These are phyloP conservation scores for Sylvicola cinctus DNA, from an alignment of 2,888 invertebrate species.

Conservation along the genomic window DNA sequence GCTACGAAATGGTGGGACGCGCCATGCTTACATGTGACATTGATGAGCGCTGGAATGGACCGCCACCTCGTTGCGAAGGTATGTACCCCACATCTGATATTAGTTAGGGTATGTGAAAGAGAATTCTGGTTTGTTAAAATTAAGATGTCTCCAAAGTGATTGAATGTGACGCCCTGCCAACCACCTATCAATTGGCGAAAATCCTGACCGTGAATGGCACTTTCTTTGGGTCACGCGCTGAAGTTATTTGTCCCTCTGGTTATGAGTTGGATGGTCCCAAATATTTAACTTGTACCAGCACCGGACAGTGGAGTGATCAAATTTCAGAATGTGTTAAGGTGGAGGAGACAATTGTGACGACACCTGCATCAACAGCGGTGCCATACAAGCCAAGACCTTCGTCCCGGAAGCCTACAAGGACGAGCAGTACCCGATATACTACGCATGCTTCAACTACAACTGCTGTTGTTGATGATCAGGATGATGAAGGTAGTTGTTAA, in stretches of 20 bases:
- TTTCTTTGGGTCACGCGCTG: conserved; percentile 48
- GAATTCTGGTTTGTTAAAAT: neutral
- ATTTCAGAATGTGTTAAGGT: conserved; percentile 10
- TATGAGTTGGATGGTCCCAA: conserved; percentile 45
- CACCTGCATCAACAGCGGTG: conserved; percentile 9
- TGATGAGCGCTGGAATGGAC: conserved; percentile 85
- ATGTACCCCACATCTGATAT: conserved; percentile 15
- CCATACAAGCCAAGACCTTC: conserved; percentile 11
- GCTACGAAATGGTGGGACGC: conserved; percentile 69
- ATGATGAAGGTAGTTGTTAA: conserved; percentile 21
- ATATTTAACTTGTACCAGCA: conserved; percentile 45
- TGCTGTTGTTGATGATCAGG: conserved; percentile 17
- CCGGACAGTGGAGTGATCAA: conserved; percentile 60
- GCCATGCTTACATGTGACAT: conserved; percentile 73
- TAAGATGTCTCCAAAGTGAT: conserved; percentile 30
- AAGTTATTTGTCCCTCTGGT: conserved; percentile 52
- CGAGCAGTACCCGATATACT: conserved; percentile 11
- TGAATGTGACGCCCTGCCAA: conserved; percentile 47
- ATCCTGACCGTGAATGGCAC: conserved; percentile 34
- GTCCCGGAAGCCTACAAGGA: conserved; percentile 13
- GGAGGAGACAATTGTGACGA: neutral
- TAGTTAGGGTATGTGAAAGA: neutral
- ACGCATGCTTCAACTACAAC: conserved; percentile 17
- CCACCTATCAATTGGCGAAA: conserved; percentile 34
- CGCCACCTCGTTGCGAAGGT: conserved; percentile 76